These are phyloP conservation scores for Hipposideros larvatus DNA, from an alignment of 2,797 vertebrate species.

Conservation along the genomic window DNA sequence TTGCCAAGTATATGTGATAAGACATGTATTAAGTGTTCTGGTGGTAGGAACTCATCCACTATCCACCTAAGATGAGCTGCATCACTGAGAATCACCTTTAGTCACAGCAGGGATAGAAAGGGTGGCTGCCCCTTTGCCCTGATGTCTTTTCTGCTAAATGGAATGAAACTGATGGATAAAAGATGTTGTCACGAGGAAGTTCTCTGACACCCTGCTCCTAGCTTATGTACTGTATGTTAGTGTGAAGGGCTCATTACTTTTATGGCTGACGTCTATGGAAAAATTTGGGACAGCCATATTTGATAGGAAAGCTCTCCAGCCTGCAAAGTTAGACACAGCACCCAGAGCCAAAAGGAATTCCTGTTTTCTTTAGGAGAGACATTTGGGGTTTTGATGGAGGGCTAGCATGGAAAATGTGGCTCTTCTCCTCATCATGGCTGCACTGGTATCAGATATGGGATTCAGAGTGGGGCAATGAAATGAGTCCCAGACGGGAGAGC, in stretches of 20 bases:
- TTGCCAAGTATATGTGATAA: background rate
- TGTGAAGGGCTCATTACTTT: background rate
- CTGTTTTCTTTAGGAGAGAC: background rate
- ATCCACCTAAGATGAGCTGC: fast-evolving
- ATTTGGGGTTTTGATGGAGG: background rate
- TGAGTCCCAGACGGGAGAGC: background rate
- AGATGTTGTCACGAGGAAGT: background rate
- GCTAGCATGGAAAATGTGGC: too few species aligned
- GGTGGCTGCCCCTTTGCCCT: background rate
- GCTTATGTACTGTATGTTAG: background rate
- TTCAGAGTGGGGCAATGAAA: background rate
- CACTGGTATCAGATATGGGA: background rate
- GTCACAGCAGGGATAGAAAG: background rate
- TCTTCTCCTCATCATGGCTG: background rate
- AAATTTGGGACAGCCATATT: background rate
- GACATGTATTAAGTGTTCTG: background rate
- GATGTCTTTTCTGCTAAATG: background rate
- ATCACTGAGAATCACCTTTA: background rate
- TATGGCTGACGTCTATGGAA: background rate
- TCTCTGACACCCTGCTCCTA: background rate
- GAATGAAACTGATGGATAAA: background rate
- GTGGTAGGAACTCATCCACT: background rate
- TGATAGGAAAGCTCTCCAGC: background rate
- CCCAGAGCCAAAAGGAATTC: background rate
- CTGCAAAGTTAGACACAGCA: background rate